A percentile compares a stretch with the other conserved stretches of the same genome.
These are phyloP conservation scores for Morone saxatilis DNA, from an alignment of 2,113 vertebrate genomes.

Conservation along the genomic window DNA sequence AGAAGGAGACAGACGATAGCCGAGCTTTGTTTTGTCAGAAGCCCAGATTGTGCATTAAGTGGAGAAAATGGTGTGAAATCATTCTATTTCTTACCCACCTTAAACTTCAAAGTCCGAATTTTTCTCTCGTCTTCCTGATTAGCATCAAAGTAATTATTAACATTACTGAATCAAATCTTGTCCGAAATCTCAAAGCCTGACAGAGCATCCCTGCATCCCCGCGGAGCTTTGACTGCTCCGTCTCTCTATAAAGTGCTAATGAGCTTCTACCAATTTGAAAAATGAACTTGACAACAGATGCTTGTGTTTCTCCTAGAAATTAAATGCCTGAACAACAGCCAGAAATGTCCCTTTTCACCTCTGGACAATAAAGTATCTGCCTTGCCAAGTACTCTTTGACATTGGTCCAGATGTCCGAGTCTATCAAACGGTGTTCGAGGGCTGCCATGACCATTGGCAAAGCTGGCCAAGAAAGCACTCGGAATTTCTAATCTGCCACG, in stretches of 20 bases:
- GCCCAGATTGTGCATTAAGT: slow-evolving; percentile 7
- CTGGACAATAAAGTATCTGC: slow-evolving; percentile 58
- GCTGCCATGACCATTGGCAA: slow-evolving; percentile 49
- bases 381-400: slow-evolving; percentile 72
- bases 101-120: slow-evolving; percentile 16
- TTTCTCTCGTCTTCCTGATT: background rate
- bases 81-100: background rate
- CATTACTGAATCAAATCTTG: slow-evolving; percentile 45
- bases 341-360: slow-evolving; percentile 67
- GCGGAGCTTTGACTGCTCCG: background rate
- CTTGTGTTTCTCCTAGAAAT: slow-evolving; percentile 70
- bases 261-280: slow-evolving; percentile 60
- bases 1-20: slow-evolving; percentile 18
- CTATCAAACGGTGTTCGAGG: slow-evolving; percentile 72
- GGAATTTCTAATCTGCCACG: slow-evolving; percentile 52
- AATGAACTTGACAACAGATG: slow-evolving; percentile 72
- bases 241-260: slow-evolving; percentile 45
- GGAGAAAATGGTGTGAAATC: slow-evolving; percentile 11
- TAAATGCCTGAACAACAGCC: slow-evolving; percentile 75
- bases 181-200: slow-evolving; percentile 25
- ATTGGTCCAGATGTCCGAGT: slow-evolving; percentile 73
- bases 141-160: slow-evolving; percentile 44
- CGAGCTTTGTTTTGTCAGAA: slow-evolving; percentile 33
- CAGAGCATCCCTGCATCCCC: slow-evolving; percentile 4
- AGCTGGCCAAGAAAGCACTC: slow-evolving; percentile 77